Evolutionary conservation across 1,140 invertebrate species (phyloP), one percentile per base, ranked within the genome.

Genomic region (Saccostrea cuccullata): DNA sequence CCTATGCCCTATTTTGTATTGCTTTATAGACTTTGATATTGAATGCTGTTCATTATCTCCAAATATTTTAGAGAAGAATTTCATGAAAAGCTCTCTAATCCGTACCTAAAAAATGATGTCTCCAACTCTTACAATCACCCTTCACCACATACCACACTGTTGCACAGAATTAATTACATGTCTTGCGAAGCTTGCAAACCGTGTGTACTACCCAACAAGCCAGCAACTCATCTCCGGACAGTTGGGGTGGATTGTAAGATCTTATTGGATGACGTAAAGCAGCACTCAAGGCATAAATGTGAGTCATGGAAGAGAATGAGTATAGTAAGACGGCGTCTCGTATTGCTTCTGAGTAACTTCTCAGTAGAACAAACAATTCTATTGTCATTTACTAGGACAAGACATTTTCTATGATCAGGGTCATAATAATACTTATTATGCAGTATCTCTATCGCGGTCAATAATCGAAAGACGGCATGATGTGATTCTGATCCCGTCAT

Each of bases 321-420:
- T 55, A 55, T 36, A 55, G 23, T 12, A 8, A 8, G 12, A 86
- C 12, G 4, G 58, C 55, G 47, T 89, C 85, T 15, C 2, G 5
- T 55, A 64, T 8, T 8, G 85, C 6, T 17, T 60, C 26, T 20
- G 67, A n/a, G 83, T 89, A 89, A 20, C 5, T 20, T 64, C n/a
- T n/a, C n/a, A n/a, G n/a, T n/a, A n/a, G 84, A 67, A 15, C 11
- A 86, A 2, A 89, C 82, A 3, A 89, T 89, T 60, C 89, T 88
- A 60, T 58, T 56, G 77, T 90, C 89, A 26, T 83, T 84, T 3
- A 90, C 58, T 20, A 90, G 64, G 23, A 88, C 85, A 55, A 67
- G 40, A 36, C 15, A 55, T 70, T 58, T 86, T 86, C 23, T 86
- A 55, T 55, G 77, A 56, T n/a, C 56, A 20, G 60, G 55, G 58